Base-by-base conservation (phyloP, 2,797 vertebrate genomes). In the Micropoecilia bifurca region DNA sequence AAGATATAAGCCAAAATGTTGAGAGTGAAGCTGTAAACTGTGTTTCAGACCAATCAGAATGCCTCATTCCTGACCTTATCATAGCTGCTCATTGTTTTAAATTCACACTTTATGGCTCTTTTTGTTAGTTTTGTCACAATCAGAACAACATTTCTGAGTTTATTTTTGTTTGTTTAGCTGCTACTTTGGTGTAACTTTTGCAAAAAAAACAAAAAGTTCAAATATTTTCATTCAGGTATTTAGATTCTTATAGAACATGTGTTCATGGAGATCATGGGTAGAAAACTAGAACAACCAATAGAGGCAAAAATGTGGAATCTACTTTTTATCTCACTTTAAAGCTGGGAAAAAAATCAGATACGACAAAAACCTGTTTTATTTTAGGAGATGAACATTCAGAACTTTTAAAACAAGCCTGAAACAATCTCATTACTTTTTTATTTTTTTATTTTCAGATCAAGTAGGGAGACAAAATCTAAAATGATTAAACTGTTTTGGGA, bases 1-100 rank as follows among this genome's bases (percentile, higher is more conserved):
- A 91, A 83, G 80, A 90, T 72, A 86, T 90, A 94, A 90, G 89
- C 85, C 90, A 92, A 92, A 93, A 89, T 80, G 57, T 80, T 71
- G 57, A 50, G 72, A 78, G 77, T 75, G 75, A 81, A 83, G 76
- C 81, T 73, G 73, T 73, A 73, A 88, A 73, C 83, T 75, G 77
- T 80, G 80, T 82, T 86, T 87, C 66, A 82, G 77, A 79, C 71
- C 28, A 80, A 75, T 76, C 55, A 63, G 28, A 43, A 71, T 28
- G 76, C 86, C 80, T 90, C 76, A 74, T 78, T 84, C 50, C 77
- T 80, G 82, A 76, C 84, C 46, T 83, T 30, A 73, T 71, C 41
- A 61, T 30, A 81, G 83, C 87, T 84, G 75, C 86, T 87, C 66
- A 82, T 78, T 48, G 77, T 79, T 83, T 75, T 68, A 50, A 77